Evolutionary conservation across 2,113 vertebrate species (phyloP).

Genomic region (Hirundichthys speculiger): DNA sequence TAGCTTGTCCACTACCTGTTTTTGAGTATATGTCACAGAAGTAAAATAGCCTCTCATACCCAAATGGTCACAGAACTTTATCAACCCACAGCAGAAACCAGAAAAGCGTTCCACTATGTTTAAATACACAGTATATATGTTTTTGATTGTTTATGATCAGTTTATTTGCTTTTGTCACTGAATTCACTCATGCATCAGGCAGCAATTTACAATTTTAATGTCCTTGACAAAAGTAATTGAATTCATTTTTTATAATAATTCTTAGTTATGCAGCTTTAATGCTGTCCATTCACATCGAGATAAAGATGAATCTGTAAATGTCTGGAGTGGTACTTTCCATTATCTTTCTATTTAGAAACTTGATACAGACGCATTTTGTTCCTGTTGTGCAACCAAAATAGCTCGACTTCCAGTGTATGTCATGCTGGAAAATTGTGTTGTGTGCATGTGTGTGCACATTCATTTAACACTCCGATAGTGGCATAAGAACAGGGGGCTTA

Average conservation of each 20-base stretch:
- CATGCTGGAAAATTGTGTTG: slow-evolving; percentile 25
- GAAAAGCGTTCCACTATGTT: too few relatives aligned
- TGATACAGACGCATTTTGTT: slow-evolving; percentile 31
- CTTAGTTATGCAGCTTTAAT: background rate
- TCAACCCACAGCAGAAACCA: too few relatives aligned
- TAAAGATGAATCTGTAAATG: slow-evolving; percentile 4
- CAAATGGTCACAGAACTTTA: too few relatives aligned
- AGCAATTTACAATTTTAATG: background rate
- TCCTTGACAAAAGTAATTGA: background rate
- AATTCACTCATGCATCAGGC: background rate
- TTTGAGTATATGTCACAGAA: too few relatives aligned
- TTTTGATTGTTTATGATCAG: too few relatives aligned
- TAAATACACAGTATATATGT: too few relatives aligned
- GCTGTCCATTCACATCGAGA: too few relatives aligned
- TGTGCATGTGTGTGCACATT: slow-evolving; percentile 6
- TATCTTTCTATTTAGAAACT: slow-evolving; percentile 11
- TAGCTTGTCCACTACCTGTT: too few relatives aligned
- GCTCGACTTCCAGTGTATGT: slow-evolving; percentile 18
- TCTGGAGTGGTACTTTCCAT: background rate
- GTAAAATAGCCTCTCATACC: too few relatives aligned
- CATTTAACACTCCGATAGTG: background rate
- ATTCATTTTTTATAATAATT: too few relatives aligned
- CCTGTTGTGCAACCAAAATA: slow-evolving; percentile 41
- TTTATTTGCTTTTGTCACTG: background rate
- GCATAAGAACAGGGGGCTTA: background rate